Percentiles rank a stretch among this genome's conserved stretches.
Conservation (phyloP, 2,888 invertebrate genomes). For the Amaurobius ferox region DNA sequence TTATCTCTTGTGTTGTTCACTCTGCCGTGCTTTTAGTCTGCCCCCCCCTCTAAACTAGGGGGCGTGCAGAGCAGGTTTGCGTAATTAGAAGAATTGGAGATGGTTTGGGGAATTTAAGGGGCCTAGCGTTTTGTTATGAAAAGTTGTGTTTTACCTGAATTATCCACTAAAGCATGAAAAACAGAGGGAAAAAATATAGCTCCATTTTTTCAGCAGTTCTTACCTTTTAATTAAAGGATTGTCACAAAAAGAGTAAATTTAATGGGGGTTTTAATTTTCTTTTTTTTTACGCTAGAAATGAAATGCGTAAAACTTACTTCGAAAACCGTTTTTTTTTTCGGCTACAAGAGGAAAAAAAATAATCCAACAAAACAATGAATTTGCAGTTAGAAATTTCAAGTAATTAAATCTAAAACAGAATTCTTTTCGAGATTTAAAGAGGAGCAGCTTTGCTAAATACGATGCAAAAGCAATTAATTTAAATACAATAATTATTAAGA, state of each 20-base stretch:
- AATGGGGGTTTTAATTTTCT: background rate
- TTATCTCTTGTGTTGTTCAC: slow-evolving; percentile 59
- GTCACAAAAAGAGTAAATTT: slow-evolving; percentile 50
- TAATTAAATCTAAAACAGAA: slow-evolving; percentile 52
- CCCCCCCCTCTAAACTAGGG: background rate
- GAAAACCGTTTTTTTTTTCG: background rate
- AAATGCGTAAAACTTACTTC: background rate
- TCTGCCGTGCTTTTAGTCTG: slow-evolving; percentile 11
- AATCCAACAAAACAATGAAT: slow-evolving; percentile 48
- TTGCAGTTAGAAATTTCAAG: slow-evolving; percentile 51
- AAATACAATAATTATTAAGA: slow-evolving; percentile 12
- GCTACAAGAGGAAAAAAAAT: background rate
- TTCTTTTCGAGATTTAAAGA: background rate
- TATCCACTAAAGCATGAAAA: slow-evolving; percentile 9
- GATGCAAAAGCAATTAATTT: slow-evolving; percentile 11
- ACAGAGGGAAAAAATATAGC: background rate
- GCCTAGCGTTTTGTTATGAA: slow-evolving; percentile 57
- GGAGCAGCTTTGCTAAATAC: background rate
- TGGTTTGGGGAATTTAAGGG: slow-evolving; percentile 27
- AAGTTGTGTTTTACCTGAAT: slow-evolving; percentile 22
- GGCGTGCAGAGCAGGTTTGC: slow-evolving; percentile 17
- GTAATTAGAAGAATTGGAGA: slow-evolving; percentile 66
- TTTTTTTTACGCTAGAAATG: background rate
- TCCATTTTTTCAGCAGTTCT: slow-evolving; percentile 7
- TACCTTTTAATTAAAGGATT: slow-evolving; percentile 65